Conservation (phyloP, 1,140 invertebrate genomes). For the Phenacoccus solenopsis region DNA sequence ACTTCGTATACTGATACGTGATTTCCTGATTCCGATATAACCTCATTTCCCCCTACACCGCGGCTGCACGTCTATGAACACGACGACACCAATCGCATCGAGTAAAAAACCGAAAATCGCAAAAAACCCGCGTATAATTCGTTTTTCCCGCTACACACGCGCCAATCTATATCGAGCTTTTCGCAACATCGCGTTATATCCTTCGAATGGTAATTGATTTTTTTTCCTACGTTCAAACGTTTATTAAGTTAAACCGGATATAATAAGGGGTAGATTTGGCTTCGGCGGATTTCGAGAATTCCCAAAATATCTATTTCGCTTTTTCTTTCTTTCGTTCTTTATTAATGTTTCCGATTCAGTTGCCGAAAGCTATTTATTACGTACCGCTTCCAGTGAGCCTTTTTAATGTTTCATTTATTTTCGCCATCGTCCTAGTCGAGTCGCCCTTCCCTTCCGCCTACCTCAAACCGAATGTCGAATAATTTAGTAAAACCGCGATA, state of each 20-base stretch:
- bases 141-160: too few relatives aligned
- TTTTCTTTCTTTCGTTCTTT: background rate
- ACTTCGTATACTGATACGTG: background rate
- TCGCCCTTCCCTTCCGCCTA: background rate
- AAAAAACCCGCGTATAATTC: background rate
- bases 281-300: background rate
- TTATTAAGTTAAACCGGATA: conserved; percentile 3
- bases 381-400: background rate
- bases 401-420: conserved; percentile 4
- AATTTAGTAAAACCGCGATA: background rate
- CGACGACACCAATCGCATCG: too few relatives aligned
- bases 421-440: background rate
- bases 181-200: background rate
- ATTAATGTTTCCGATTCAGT: conserved; percentile 2
- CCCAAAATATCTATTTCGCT: background rate
- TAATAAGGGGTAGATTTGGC: conserved; percentile 1
- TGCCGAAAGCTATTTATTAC: conserved; percentile 1
- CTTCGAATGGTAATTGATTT: background rate
- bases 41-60: too few relatives aligned
- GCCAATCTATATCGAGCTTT: too few relatives aligned
- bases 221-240: background rate
- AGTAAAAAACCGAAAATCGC: too few relatives aligned
- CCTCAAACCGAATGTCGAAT: background rate
- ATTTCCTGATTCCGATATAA: background rate
- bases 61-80: too few relatives aligned